Conservation (phyloP, 2,113 vertebrate species). For the Tachysurus vachellii region DNA sequence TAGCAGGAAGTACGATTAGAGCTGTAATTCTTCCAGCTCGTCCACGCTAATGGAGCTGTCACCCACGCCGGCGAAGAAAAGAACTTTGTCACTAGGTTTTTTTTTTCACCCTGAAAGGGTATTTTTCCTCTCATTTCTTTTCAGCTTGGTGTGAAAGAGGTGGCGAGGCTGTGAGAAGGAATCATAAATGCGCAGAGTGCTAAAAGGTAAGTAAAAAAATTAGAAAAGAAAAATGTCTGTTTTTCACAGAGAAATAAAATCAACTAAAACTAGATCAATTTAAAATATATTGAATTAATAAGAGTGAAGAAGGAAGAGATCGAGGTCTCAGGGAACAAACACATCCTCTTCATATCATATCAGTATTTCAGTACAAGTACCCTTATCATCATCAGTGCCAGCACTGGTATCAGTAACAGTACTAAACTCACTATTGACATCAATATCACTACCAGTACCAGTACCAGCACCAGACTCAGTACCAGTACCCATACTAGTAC, state of each 20-base stretch:
- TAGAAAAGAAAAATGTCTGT: background rate
- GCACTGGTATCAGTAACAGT: background rate
- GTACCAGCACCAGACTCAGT: background rate
- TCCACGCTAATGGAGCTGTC: conserved; percentile 30
- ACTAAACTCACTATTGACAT: background rate
- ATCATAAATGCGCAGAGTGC: background rate
- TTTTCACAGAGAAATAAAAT: background rate
- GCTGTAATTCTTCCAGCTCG: background rate
- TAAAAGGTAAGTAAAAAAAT: background rate
- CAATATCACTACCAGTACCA: background rate
- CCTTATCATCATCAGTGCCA: background rate
- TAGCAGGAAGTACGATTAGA: conserved; percentile 9
- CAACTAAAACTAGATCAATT: background rate
- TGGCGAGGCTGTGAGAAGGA: background rate
- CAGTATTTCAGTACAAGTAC: background rate
- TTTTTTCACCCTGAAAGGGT: background rate
- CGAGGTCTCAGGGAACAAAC: background rate
- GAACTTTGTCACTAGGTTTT: background rate
- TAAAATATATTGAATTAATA: background rate
- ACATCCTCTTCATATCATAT: background rate
- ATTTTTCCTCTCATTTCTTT: conserved; percentile 20
- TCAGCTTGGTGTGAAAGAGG: background rate
- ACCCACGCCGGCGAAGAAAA: background rate
- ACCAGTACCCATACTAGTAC: background rate
- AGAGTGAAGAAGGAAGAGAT: background rate